Conservation (phyloP, 2,113 vertebrate species). For the Tragelaphus strepsiceros region DNA sequence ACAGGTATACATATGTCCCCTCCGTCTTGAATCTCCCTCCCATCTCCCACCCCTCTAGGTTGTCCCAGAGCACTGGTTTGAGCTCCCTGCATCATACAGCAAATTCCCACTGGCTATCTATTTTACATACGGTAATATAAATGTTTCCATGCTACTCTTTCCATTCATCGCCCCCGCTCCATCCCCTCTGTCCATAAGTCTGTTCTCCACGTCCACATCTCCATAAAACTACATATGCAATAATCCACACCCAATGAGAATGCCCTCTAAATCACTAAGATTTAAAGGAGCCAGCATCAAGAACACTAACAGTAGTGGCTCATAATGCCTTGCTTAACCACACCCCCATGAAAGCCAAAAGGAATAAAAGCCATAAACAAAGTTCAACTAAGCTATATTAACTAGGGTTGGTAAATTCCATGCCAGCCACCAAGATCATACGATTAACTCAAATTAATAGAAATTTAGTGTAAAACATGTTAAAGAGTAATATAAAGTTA, state of each 20-base stretch:
- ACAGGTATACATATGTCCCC: not conserved
- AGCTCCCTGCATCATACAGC: not conserved
- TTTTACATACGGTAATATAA: too few relatives aligned
- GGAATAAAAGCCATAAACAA: not conserved
- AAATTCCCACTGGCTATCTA: not conserved
- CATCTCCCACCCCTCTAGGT: not conserved
- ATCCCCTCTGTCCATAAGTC: not conserved
- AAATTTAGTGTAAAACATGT: not conserved
- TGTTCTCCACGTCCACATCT: not conserved
- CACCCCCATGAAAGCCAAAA: not conserved
- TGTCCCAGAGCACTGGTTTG: not conserved
- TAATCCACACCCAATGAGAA: not conserved
- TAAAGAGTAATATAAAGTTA: not conserved
- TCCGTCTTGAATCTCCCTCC: not conserved
- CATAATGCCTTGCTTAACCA: not conserved
- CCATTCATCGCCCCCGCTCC: not conserved
- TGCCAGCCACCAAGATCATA: not conserved
- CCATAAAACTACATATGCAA: not conserved
- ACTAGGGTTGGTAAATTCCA: not conserved
- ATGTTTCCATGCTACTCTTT: not conserved
- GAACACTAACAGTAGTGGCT: fast-evolving
- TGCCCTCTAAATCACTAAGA: not conserved
- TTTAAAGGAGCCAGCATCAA: not conserved
- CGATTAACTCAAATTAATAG: not conserved
- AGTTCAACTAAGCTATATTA: not conserved